Evolutionary conservation across 1,140 invertebrate species (phyloP).

Genomic region (Himalopsyche phryganea): DNA sequence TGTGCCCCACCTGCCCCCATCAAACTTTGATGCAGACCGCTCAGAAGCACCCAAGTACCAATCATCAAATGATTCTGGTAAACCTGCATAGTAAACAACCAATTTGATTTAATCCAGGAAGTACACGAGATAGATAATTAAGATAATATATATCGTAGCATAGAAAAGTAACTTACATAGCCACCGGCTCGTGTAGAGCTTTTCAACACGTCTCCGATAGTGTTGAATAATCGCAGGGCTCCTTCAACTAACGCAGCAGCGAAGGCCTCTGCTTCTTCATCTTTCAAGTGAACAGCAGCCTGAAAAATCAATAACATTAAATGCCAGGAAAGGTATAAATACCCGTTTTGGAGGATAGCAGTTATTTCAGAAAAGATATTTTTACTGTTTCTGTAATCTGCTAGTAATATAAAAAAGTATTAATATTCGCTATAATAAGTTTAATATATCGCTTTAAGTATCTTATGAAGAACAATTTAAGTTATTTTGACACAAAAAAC

Average conservation of each 20-base stretch:
- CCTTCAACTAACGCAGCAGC: constrained; percentile 63
- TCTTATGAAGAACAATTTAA: no score
- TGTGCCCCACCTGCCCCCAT: constrained; percentile 51
- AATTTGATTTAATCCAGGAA: no score
- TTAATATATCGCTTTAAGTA: no score
- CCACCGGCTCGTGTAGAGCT: constrained; percentile 82
- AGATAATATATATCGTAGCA: no score
- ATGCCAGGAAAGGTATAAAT: neutral
- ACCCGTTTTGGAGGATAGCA: neutral
- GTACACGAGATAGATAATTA: no score
- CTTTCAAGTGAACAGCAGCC: constrained; percentile 55
- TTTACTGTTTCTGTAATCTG: neutral
- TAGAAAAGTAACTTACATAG: constrained; percentile 62
- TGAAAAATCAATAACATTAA: constrained; percentile 28
- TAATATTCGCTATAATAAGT: no score
- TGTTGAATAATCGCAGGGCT: constrained; percentile 67
- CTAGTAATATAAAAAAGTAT: constrained; percentile 1
- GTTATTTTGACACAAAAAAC: no score
- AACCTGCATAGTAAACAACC: constrained; percentile 51
- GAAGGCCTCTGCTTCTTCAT: constrained; percentile 67
- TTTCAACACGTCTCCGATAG: constrained; percentile 75
- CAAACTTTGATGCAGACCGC: constrained; percentile 69
- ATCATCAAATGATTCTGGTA: constrained; percentile 86
- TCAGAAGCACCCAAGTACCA: constrained; percentile 81
- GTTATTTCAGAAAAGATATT: neutral